Conservation (phyloP, 2,888 invertebrate genomes). For the Argyresthia albistria region DNA sequence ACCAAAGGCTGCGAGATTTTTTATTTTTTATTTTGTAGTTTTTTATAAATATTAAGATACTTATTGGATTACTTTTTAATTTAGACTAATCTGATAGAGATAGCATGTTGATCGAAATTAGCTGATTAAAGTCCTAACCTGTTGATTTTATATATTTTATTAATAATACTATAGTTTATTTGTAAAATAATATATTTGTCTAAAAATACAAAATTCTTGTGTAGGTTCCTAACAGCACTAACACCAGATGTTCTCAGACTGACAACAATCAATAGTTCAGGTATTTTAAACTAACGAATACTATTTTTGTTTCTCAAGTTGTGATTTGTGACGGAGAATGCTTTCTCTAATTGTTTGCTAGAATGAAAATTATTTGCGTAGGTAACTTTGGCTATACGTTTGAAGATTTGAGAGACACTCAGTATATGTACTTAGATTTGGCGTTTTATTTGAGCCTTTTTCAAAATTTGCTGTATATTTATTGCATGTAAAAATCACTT, state of each 20-base stretch:
- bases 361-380: background rate
- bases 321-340: slow-evolving; percentile 44
- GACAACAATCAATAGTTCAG: slow-evolving; percentile 69
- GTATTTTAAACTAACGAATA: slow-evolving; percentile 25
- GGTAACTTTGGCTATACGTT: background rate
- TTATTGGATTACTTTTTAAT: too few species aligned
- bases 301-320: slow-evolving; percentile 11
- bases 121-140: slow-evolving; percentile 12
- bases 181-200: background rate
- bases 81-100: too few species aligned
- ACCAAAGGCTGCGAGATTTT: slow-evolving; percentile 47
- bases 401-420: background rate
- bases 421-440: background rate
- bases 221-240: slow-evolving; percentile 71
- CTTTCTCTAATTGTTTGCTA: slow-evolving; percentile 37
- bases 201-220: slow-evolving; percentile 25
- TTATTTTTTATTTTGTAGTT: slow-evolving; percentile 1
- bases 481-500: slow-evolving; percentile 2
- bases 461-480: slow-evolving; percentile 6
- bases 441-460: background rate
- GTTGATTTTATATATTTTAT: slow-evolving; percentile 2
- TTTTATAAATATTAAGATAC: too few species aligned
- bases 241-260: slow-evolving; percentile 70
- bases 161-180: background rate
- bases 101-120: too few species aligned